Evolutionary conservation across 23 tunicate genomes (phyloP).

Genomic region (Styela clava): DNA sequence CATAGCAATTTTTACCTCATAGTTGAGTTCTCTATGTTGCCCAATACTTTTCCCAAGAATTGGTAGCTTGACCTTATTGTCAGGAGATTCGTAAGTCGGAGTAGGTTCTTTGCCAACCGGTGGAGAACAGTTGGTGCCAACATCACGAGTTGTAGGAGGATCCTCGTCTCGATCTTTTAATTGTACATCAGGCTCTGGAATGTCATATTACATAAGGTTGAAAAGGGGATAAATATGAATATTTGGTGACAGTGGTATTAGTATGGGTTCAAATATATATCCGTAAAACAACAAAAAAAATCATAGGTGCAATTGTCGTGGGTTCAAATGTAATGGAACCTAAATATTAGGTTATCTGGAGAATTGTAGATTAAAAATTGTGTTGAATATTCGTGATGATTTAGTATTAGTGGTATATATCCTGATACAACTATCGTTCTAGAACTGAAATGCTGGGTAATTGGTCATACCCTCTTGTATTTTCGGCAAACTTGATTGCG

Average conservation of each 20-base stretch:
- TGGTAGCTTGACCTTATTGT: slow-evolving; percentile 18
- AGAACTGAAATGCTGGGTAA: too few species aligned
- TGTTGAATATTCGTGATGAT: too few species aligned
- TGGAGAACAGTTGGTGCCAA: neutral
- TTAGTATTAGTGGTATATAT: too few species aligned
- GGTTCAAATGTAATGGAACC: too few species aligned
- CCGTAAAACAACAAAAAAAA: too few species aligned
- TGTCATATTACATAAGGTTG: neutral
- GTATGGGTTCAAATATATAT: too few species aligned
- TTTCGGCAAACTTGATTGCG: slow-evolving; percentile 17
- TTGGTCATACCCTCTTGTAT: slow-evolving; percentile 32
- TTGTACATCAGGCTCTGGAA: neutral
- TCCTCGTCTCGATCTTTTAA: neutral
- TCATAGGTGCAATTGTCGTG: too few species aligned
- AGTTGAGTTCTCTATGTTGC: slow-evolving; percentile 21
- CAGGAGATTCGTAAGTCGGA: slow-evolving; percentile 17
- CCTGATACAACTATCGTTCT: too few species aligned
- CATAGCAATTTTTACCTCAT: too few species aligned
- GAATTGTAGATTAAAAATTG: too few species aligned
- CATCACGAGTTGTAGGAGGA: slow-evolving; percentile 1
- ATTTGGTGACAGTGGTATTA: neutral
- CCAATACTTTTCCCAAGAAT: slow-evolving; percentile 28
- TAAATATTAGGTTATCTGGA: too few species aligned
- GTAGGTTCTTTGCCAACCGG: neutral
- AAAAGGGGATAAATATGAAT: neutral